phyloP scores from a whole-genome alignment of 2,888 invertebrate genomes.

The Philonicus albiceps region DNA sequence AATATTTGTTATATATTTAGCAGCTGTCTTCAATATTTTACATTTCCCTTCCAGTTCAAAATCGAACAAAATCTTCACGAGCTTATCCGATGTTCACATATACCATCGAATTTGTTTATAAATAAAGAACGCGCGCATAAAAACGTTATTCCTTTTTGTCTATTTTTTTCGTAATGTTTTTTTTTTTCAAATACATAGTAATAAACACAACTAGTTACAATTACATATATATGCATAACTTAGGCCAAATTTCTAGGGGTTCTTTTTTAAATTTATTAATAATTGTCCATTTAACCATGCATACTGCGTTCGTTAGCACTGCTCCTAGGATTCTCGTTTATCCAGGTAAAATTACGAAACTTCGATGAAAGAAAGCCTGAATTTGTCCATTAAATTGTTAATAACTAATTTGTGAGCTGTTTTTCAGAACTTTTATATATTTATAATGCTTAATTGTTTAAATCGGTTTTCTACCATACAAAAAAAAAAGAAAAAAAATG shows the following conservation, averaged over 20 bases:
- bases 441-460: not conserved
- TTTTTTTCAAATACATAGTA: not conserved
- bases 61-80: not conserved
- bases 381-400: not conserved
- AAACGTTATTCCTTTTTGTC: not conserved
- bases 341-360: not conserved
- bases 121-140: not conserved
- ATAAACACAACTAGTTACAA: constrained; percentile 21
- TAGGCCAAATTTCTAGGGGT: constrained; percentile 24
- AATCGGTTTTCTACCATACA: not conserved
- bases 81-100: not conserved
- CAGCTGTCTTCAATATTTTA: not conserved
- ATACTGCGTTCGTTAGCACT: not conserved
- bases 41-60: not conserved
- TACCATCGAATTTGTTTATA: not conserved
- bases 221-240: constrained; percentile 7
- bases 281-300: not conserved
- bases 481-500: not conserved
- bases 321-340: not conserved
- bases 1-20: not conserved
- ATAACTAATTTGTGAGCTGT: constrained; percentile 31
- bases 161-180: not conserved
- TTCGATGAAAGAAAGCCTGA: not conserved
- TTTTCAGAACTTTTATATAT: not conserved
- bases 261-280: constrained; percentile 7